Conservation (phyloP, 2,797 vertebrate genomes). For the Platyrinchus mystaceus region DNA sequence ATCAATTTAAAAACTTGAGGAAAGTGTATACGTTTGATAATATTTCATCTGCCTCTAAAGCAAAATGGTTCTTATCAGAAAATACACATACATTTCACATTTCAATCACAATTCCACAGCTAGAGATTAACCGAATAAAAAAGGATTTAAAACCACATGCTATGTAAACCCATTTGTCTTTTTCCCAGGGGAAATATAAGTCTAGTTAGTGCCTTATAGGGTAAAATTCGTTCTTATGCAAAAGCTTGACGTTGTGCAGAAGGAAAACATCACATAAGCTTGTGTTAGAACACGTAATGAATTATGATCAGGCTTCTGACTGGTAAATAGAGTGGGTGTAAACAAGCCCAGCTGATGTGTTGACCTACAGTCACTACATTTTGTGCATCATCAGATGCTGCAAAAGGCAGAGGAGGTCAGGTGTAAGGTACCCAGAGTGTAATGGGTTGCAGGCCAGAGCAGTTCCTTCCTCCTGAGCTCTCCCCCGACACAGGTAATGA, state of each 20-base stretch:
- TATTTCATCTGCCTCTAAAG: slow-evolving; percentile 58
- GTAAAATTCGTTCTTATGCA: background rate
- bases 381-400: background rate
- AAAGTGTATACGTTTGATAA: slow-evolving; percentile 37
- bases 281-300: background rate
- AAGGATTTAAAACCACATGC: slow-evolving; percentile 46
- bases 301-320: background rate
- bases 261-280: background rate
- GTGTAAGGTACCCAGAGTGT: background rate
- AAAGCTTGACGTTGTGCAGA: background rate
- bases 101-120: slow-evolving; percentile 55
- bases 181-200: slow-evolving; percentile 22
- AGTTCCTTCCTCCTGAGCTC: background rate
- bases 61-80: slow-evolving; percentile 66
- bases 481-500: background rate
- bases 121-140: slow-evolving; percentile 55
- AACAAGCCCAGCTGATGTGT: background rate
- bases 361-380: background rate
- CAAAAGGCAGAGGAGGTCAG: background rate
- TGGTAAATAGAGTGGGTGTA: background rate
- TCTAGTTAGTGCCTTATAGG: background rate
- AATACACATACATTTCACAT: slow-evolving; percentile 43
- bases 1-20: slow-evolving; percentile 51
- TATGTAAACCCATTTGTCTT: slow-evolving; percentile 42
- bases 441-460: background rate